phyloP scores from a whole-genome alignment of 2,888 invertebrate genomes.

The Podabrus alpinus region DNA sequence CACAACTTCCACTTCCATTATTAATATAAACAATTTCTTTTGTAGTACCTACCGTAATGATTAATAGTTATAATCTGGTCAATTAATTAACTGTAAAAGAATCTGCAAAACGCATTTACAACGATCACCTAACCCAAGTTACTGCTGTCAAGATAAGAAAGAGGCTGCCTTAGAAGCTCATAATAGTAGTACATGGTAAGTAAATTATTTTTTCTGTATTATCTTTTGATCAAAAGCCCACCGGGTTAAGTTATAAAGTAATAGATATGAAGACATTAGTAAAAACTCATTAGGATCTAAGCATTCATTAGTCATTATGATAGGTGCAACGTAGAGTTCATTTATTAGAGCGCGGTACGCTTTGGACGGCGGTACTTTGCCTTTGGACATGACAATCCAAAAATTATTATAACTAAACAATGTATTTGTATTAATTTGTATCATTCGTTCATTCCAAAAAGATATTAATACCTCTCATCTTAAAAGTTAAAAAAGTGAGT shows the following conservation, averaged over 20 bases:
- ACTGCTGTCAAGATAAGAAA: constrained; percentile 18
- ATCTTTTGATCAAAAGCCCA: constrained; percentile 23
- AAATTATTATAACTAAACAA: constrained; percentile 33
- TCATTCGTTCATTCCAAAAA: constrained; percentile 3
- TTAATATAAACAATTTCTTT: background rate
- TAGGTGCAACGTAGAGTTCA: constrained; percentile 37
- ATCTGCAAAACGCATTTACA: constrained; percentile 28
- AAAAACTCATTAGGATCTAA: constrained; percentile 44
- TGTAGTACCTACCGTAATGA: constrained; percentile 1
- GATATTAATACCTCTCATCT: constrained; percentile 1
- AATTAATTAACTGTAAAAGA: constrained; percentile 15
- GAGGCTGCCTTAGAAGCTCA: constrained; percentile 2
- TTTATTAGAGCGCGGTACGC: constrained; percentile 32
- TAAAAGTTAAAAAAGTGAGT: constrained; percentile 3
- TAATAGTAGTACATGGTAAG: constrained; percentile 18
- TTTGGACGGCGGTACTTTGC: constrained; percentile 28
- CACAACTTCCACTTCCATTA: background rate
- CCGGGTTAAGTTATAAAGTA: constrained; percentile 36
- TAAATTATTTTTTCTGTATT: constrained; percentile 25
- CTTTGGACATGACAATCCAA: constrained; percentile 23
- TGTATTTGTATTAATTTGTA: constrained; percentile 30
- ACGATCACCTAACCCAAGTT: constrained; percentile 10
- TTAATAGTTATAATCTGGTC: constrained; percentile 4
- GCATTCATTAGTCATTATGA: constrained; percentile 44
- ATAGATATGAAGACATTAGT: constrained; percentile 47